Evolutionary conservation across 2,797 vertebrate genomes (phyloP).

Genomic region (Falco columbarius): DNA sequence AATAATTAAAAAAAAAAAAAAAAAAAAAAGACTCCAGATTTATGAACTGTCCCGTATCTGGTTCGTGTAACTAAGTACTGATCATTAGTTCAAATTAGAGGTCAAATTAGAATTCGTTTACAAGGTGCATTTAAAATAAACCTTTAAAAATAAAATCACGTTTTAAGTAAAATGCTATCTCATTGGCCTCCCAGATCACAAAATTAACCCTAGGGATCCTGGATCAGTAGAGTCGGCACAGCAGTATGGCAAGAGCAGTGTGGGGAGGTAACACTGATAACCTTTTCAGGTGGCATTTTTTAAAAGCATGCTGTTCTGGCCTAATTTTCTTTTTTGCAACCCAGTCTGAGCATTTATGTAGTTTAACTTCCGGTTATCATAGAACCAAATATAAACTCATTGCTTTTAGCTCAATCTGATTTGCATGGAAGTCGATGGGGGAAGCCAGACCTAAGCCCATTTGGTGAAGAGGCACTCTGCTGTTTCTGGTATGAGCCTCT

Average conservation of each 20-base stretch:
- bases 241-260: rapidly evolving
- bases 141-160: not conserved
- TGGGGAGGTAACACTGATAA: not conserved
- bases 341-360: not conserved
- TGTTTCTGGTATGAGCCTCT: not conserved
- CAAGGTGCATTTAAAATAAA: slow-evolving; percentile 57
- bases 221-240: rapidly evolving
- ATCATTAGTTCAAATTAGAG: slow-evolving; percentile 55
- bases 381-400: not conserved
- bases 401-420: not conserved
- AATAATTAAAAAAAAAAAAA: slow-evolving; percentile 29
- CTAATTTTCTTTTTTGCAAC: not conserved
- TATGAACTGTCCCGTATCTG: slow-evolving; percentile 5
- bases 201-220: not conserved
- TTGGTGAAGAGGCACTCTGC: not conserved
- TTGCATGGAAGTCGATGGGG: not conserved
- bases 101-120: slow-evolving; percentile 64
- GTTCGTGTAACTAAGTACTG: not conserved
- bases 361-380: not conserved
- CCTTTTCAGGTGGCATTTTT: not conserved
- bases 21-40: not conserved
- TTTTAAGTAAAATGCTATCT: not conserved
- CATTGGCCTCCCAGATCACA: not conserved
- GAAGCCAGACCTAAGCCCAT: rapidly evolving
- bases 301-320: not conserved